A percentile compares a stretch with the other conserved stretches of the same genome.
phyloP scores from a whole-genome alignment of 2,797 vertebrate genomes.

The Lates japonicus region DNA sequence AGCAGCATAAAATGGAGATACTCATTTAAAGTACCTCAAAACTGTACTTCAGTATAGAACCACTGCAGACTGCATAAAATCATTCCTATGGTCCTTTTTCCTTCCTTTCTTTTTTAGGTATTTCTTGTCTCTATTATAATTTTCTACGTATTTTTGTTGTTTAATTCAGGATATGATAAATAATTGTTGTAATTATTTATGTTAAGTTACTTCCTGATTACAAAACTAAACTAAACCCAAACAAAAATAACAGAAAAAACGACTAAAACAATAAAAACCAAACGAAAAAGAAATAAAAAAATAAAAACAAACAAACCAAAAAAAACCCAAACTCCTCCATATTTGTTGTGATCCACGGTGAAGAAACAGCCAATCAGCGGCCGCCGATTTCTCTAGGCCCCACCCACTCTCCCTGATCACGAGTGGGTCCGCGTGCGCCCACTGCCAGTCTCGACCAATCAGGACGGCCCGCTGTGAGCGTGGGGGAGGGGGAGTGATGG shows the following conservation, averaged over 20 bases:
- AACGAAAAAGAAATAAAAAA: not conserved
- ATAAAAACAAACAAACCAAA: not conserved
- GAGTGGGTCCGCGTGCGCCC: conserved; percentile 70
- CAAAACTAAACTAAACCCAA: not conserved
- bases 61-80: no score
- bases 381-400: not conserved
- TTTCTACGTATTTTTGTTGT: no score
- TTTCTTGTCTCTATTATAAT: no score
- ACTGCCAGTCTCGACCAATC: conserved; percentile 69
- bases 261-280: not conserved
- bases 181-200: no score
- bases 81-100: no score
- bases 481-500: conserved; percentile 18
- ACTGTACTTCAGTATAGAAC: no score
- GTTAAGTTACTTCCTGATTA: no score
- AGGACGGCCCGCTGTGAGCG: conserved; percentile 46
- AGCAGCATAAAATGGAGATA: no score
- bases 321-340: conserved; percentile 17
- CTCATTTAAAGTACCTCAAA: no score
- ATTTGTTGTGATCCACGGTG: conserved; percentile 64
- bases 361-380: conserved; percentile 56
- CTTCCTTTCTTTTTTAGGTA: no score
- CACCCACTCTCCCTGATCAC: conserved; percentile 64
- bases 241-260: no score
- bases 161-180: no score